These are phyloP conservation scores for Tupaia chinensis DNA, from an alignment of 2,113 vertebrate species.

Conservation along the genomic window DNA sequence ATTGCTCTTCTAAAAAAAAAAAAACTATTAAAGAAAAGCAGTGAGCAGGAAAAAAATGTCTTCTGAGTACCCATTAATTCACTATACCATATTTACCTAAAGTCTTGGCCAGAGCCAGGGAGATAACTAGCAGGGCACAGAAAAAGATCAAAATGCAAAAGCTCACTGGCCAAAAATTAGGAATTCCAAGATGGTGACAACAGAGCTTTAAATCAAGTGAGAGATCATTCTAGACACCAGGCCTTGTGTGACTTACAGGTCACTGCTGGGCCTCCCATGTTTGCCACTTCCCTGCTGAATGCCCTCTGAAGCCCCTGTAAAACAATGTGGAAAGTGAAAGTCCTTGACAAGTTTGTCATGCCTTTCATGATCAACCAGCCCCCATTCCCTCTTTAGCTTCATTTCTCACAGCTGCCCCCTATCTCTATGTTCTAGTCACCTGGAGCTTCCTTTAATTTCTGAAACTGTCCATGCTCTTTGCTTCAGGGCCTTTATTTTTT, in stretches of 20 bases:
- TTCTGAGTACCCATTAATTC: constrained; percentile 8
- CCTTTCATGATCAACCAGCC: neutral
- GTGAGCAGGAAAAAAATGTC: neutral
- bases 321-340: neutral
- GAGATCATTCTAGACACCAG: neutral
- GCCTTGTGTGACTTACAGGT: neutral
- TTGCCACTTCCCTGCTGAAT: neutral
- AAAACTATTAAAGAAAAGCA: neutral
- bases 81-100: neutral
- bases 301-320: neutral
- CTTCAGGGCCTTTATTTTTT: neutral
- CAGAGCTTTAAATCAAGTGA: neutral
- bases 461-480: neutral
- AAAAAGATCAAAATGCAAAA: neutral
- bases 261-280: neutral
- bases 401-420: neutral
- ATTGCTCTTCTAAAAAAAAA: neutral
- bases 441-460: neutral
- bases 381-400: neutral
- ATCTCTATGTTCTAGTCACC: neutral
- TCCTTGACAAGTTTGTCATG: neutral
- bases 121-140: neutral
- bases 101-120: neutral
- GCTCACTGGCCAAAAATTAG: neutral
- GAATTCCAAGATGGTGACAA: neutral